Base-by-base conservation (phyloP, 1,140 invertebrate species). In the Matsumurasca onukii region DNA sequence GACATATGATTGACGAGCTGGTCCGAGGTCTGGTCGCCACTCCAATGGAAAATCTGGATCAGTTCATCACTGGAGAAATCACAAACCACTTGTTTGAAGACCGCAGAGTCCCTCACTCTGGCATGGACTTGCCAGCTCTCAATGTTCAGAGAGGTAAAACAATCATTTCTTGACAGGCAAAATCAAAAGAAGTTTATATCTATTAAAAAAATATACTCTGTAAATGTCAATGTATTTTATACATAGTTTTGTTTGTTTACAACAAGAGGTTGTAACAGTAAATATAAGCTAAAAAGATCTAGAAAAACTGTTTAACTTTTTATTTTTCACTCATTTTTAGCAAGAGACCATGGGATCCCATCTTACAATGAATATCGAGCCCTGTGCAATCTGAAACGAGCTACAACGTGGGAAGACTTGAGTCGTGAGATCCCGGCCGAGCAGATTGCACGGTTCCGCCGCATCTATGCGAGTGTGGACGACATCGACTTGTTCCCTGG, bases 401-500 rank as follows among this genome's bases (percentile, higher is more conserved):
- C 95, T 25, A 82, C 79, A 25, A 86, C 78, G 17, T 97, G 94
- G 86, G 82, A 87, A 2, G 91, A 97, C 75, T 82, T 96, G 31
- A 83, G 88, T 13, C 78, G 80, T 52, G 85, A 92, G 0, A 90
- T 93, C 80, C 86, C 89, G 0, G 79, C 82, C 0, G 84, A 88
- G 45, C 85, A 83, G 1, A 85, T 83, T 22, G 82, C 80, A 48
- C 91, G 85, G 76, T 83, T 93, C 31, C 80, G 83, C 69, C 77
- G 79, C 55, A 78, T 95, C 69, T 95, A 95, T 76, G 85, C 88
- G 0, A 88, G 87, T 3, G 93, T 95, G 0, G 93, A 97, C 74
- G 94, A 97, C 75, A 93, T 99, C 65, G 97, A 99, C 80, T 82
- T 99, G 5, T 99, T 98, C 86, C 94, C 96, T 3, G 97, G 86